A percentile compares a stretch with the other conserved stretches of the same genome.
Evolutionary conservation across 2,888 invertebrate genomes (phyloP).

Genomic region (Gnatocerus cornutus): DNA sequence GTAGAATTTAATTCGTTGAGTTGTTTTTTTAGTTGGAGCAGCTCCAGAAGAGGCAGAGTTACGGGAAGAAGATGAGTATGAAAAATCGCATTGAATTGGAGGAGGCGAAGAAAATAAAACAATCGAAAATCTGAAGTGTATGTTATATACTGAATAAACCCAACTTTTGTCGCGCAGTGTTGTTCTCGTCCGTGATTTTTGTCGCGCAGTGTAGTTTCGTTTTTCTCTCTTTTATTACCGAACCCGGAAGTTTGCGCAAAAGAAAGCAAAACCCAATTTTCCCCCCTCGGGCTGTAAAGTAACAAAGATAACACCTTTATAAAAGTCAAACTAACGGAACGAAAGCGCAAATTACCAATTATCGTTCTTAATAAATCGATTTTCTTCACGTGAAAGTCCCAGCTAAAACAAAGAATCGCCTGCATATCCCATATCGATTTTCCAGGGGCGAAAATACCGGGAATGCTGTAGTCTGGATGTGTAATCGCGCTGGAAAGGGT

Average conservation of each 20-base stretch:
- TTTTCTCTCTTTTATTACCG: too few species aligned
- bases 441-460: constrained; percentile 11
- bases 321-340: too few species aligned
- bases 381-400: constrained; percentile 1
- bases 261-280: too few species aligned
- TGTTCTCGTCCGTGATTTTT: too few species aligned
- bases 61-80: constrained; percentile 57
- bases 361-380: neutral
- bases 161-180: neutral
- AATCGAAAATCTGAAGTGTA: neutral
- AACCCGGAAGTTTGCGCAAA: too few species aligned
- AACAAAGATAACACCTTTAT: too few species aligned
- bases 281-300: too few species aligned
- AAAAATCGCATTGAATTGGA: constrained; percentile 56
- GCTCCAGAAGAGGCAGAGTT: constrained; percentile 55
- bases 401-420: neutral
- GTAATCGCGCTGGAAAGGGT: constrained; percentile 27
- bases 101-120: constrained; percentile 51
- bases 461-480: constrained; percentile 21
- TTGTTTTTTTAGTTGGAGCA: constrained; percentile 54
- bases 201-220: too few species aligned
- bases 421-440: constrained; percentile 28
- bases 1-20: neutral
- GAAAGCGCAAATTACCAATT: neutral
- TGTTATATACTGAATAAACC: neutral